phyloP scores from a whole-genome alignment of 92 coral and sea anemone genomes.

The Heliopora coerulea region DNA sequence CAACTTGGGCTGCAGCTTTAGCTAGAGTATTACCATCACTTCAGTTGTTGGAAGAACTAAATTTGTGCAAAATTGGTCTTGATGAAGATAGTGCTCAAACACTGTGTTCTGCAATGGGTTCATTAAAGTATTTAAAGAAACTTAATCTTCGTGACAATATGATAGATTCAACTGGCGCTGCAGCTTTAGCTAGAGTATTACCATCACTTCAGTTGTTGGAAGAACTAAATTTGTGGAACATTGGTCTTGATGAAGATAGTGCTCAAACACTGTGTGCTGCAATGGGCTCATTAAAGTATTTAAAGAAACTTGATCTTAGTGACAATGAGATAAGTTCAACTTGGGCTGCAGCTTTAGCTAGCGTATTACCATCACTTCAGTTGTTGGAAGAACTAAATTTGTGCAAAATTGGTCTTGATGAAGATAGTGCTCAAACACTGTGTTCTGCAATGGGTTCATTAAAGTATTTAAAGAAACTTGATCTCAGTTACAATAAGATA shows the following conservation, averaged over 20 bases:
- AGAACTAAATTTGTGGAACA: background rate
- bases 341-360: constrained; percentile 16
- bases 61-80: background rate
- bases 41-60: background rate
- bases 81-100: background rate
- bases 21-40: background rate
- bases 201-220: constrained; percentile 16
- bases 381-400: constrained; percentile 4
- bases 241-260: background rate
- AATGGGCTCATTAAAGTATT: background rate
- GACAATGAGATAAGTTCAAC: background rate
- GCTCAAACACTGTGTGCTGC: constrained; percentile 1
- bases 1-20: background rate
- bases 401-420: background rate
- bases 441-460: background rate
- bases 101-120: background rate
- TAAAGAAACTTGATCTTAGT: background rate
- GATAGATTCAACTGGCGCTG: background rate
- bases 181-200: background rate
- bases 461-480: constrained; percentile 12
- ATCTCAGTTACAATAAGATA: background rate
- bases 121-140: background rate
- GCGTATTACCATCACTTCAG: constrained; percentile 9
- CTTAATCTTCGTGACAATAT: background rate
- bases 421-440: background rate